Conservation (phyloP, 1,140 invertebrate species). For the Diorhabda carinulata region DNA sequence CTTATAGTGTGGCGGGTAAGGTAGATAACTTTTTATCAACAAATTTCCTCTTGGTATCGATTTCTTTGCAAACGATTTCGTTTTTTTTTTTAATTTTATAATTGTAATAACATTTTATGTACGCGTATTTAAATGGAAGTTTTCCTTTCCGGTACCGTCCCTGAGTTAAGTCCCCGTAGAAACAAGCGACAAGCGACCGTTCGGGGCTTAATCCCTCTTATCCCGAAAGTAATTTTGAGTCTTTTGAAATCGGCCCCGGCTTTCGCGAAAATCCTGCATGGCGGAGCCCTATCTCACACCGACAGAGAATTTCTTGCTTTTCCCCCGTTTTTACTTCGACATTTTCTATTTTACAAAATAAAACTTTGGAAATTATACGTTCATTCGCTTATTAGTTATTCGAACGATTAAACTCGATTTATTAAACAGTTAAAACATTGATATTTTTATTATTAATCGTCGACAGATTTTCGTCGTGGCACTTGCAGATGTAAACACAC, state of each 20-base stretch:
- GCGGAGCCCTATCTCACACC: conserved; percentile 42
- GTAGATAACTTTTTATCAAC: no score
- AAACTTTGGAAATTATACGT: no score
- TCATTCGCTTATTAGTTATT: neutral
- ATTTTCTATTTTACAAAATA: neutral
- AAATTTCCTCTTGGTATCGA: no score
- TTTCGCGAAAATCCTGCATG: conserved; percentile 44
- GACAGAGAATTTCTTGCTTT: conserved; percentile 24
- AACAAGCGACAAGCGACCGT: conserved; percentile 45
- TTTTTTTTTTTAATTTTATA: no score
- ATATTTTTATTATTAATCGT: no score
- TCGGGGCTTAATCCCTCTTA: conserved; percentile 48
- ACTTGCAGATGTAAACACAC: conserved; percentile 36
- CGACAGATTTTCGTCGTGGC: conserved; percentile 8
- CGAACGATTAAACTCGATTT: neutral
- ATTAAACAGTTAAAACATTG: no score
- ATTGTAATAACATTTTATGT: no score
- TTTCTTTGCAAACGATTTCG: no score
- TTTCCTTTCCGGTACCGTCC: neutral
- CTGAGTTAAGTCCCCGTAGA: neutral
- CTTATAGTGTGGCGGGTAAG: no score
- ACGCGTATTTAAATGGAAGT: neutral
- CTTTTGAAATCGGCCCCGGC: conserved; percentile 49
- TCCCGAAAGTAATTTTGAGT: conserved; percentile 51
- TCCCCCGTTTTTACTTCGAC: neutral